These are phyloP conservation scores for Meiosimyza decipiens DNA, from an alignment of 2,888 invertebrate genomes.

Conservation along the genomic window DNA sequence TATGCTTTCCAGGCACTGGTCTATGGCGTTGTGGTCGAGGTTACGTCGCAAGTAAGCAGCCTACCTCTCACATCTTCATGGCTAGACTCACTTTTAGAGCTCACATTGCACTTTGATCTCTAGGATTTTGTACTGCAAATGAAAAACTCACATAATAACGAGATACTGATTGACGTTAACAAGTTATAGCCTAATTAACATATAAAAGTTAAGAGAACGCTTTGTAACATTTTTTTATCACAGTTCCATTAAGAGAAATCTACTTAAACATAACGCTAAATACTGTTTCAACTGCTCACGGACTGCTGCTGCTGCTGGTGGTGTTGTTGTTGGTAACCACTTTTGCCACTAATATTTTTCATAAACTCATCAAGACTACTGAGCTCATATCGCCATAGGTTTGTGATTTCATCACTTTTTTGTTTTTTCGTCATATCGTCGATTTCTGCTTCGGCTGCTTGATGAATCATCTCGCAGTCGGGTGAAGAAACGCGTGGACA, in stretches of 20 bases:
- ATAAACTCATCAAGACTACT: conserved; percentile 72
- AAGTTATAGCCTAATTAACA: neutral
- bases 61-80: conserved; percentile 38
- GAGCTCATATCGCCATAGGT: conserved; percentile 68
- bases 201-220: conserved; percentile 16
- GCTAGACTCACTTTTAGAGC: conserved; percentile 52
- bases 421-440: conserved; percentile 43
- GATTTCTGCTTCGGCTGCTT: conserved; percentile 42
- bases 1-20: conserved; percentile 22
- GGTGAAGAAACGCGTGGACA: conserved; percentile 37
- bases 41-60: neutral
- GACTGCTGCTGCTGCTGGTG: conserved; percentile 43
- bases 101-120: conserved; percentile 41
- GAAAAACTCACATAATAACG: conserved; percentile 66
- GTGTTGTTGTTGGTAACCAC: conserved; percentile 39
- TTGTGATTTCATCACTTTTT: conserved; percentile 53
- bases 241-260: conserved; percentile 7
- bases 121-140: conserved; percentile 62
- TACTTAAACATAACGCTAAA: conserved; percentile 39
- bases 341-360: conserved; percentile 67
- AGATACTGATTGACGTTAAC: conserved; percentile 38
- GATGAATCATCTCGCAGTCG: neutral
- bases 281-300: conserved; percentile 42
- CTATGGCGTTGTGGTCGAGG: conserved; percentile 32
- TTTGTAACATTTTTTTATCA: conserved; percentile 32